Conservation (phyloP, 1,140 invertebrate genomes). For the Caerostris darwini region DNA sequence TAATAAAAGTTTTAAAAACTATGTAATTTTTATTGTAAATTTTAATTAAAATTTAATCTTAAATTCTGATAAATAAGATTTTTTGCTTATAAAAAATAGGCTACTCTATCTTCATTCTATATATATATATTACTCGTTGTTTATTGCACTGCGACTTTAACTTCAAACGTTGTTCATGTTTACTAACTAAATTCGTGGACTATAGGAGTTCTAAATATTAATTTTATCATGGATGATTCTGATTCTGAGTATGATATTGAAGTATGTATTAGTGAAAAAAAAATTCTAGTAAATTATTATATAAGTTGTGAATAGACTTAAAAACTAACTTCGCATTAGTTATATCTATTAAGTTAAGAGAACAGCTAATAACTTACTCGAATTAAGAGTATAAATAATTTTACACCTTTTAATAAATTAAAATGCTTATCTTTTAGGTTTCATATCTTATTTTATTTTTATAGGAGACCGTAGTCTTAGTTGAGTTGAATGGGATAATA, state of each 20-base stretch:
- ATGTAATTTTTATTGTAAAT: not conserved
- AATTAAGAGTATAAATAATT: too few relatives aligned
- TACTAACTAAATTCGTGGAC: not conserved
- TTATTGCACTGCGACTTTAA: not conserved
- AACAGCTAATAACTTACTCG: too few relatives aligned
- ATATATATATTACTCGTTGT: too few relatives aligned
- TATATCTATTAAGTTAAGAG: too few relatives aligned
- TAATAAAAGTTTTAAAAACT: not conserved
- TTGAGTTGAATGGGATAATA: slow-evolving; percentile 69
- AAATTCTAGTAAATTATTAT: too few relatives aligned
- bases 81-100: too few relatives aligned
- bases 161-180: not conserved
- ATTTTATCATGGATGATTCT: slow-evolving; percentile 26
- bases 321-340: too few relatives aligned
- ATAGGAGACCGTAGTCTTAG: slow-evolving; percentile 61
- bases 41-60: not conserved
- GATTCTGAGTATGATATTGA: slow-evolving; percentile 65
- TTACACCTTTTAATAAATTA: too few relatives aligned
- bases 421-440: too few relatives aligned
- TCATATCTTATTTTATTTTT: not conserved
- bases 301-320: too few relatives aligned
- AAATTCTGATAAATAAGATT: not conserved
- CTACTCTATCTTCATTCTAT: too few relatives aligned
- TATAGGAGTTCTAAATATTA: not conserved
- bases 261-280: not conserved